A percentile compares a stretch with the other conserved stretches of the same genome.
Evolutionary conservation across 2,888 invertebrate species (phyloP).

Genomic region (Ypsolopha scabrella): DNA sequence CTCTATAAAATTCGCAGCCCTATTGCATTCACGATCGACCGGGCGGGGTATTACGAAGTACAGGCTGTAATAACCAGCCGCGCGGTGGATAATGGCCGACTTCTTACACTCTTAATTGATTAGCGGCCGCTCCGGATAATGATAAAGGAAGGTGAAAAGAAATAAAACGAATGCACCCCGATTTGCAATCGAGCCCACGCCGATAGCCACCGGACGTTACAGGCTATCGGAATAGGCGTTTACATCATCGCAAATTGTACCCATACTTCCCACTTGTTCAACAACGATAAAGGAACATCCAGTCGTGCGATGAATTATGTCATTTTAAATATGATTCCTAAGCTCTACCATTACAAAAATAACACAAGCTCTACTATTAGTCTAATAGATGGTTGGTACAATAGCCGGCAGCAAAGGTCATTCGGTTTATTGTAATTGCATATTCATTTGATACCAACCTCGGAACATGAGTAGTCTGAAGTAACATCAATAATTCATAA

Average conservation of each 20-base stretch:
- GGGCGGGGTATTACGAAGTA: conserved; percentile 54
- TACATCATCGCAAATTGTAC: conserved; percentile 4
- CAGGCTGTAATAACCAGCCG: conserved; percentile 65
- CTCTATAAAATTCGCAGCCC: conserved; percentile 64
- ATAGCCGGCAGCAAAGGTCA: conserved; percentile 43
- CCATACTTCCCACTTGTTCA: neutral
- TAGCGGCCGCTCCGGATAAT: conserved; percentile 69
- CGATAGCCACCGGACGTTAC: conserved; percentile 44
- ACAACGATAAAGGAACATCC: conserved; percentile 11
- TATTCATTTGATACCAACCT: conserved; percentile 44
- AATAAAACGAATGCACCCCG: conserved; percentile 59
- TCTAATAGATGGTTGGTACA: conserved; percentile 49
- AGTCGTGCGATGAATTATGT: conserved; percentile 36
- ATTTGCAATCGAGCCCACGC: conserved; percentile 53
- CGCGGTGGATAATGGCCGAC: conserved; percentile 65
- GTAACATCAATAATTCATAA: conserved; percentile 57
- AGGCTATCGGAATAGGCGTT: conserved; percentile 8
- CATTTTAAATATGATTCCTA: conserved; percentile 29
- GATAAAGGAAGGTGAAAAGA: conserved; percentile 70
- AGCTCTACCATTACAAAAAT: conserved; percentile 40
- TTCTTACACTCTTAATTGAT: conserved; percentile 72
- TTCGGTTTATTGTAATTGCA: conserved; percentile 45
- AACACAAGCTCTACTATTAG: conserved; percentile 34
- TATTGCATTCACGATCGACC: conserved; percentile 64
- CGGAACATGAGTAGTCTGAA: conserved; percentile 35